A percentile compares a stretch with the other conserved stretches of the same genome.
These are phyloP conservation scores for Tenthredo scrophulariae DNA, from an alignment of 2,888 invertebrate species.

Conservation along the genomic window DNA sequence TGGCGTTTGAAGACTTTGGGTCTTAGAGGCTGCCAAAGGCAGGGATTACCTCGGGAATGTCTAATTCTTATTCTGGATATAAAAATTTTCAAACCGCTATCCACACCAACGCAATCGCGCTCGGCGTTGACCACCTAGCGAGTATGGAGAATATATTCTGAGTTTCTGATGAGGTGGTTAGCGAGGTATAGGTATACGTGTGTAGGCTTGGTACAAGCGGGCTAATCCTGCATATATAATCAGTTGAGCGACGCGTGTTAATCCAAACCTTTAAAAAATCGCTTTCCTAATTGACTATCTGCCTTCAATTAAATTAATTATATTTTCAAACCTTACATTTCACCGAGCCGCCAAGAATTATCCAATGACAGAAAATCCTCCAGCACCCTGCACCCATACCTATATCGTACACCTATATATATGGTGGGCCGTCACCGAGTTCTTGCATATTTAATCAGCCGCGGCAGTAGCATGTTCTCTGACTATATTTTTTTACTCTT, in stretches of 20 bases:
- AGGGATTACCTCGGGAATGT: constrained; percentile 43
- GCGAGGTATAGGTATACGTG: neutral
- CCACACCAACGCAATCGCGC: neutral
- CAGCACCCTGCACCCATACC: neutral
- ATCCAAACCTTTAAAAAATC: constrained; percentile 21
- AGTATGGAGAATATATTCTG: neutral
- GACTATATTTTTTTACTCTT: neutral
- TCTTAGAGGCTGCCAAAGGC: neutral
- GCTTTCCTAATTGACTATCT: constrained; percentile 44
- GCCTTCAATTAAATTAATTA: constrained; percentile 44
- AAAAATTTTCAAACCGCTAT: constrained; percentile 23
- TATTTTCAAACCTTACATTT: constrained; percentile 37
- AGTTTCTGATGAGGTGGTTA: neutral
- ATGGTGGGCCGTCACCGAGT: constrained; percentile 18
- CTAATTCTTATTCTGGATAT: constrained; percentile 42
- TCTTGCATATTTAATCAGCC: constrained; percentile 43
- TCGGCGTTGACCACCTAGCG: constrained; percentile 52
- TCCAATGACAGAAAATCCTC: constrained; percentile 33
- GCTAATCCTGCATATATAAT: constrained; percentile 43
- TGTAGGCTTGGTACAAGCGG: neutral
- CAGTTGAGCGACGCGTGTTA: constrained; percentile 39
- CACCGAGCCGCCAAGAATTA: neutral
- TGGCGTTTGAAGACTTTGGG: constrained; percentile 26
- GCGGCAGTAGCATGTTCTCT: constrained; percentile 43
- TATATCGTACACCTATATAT: neutral